Conservation (phyloP, 2,888 invertebrate genomes). For the Pheosia gnoma region DNA sequence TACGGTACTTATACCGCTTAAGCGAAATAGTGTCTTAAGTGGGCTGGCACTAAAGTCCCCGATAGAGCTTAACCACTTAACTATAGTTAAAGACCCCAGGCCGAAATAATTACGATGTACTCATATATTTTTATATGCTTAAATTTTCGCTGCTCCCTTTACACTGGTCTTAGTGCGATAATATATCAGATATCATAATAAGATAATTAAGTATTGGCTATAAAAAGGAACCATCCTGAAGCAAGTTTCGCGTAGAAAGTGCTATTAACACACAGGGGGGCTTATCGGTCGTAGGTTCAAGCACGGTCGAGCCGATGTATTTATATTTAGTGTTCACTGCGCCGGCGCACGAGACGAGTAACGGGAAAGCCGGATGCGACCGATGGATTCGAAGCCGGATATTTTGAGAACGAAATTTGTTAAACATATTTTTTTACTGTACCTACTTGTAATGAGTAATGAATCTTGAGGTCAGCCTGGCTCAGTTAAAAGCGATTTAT, state of each 20-base stretch:
- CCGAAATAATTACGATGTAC: too few species aligned
- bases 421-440: not conserved
- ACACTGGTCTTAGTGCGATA: too few species aligned
- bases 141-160: too few species aligned
- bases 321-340: constrained; percentile 54
- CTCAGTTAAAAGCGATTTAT: not conserved
- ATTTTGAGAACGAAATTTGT: constrained; percentile 20
- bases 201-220: too few species aligned
- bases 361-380: constrained; percentile 59
- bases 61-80: too few species aligned
- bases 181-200: too few species aligned
- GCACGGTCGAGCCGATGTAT: constrained; percentile 47
- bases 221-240: too few species aligned
- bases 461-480: not conserved
- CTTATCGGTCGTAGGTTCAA: constrained; percentile 46
- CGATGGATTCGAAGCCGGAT: constrained; percentile 17
- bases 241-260: constrained; percentile 10
- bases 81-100: too few species aligned
- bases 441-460: not conserved
- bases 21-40: too few species aligned
- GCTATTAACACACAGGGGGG: constrained; percentile 19
- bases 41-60: too few species aligned
- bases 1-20: too few species aligned
- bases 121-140: too few species aligned
- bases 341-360: constrained; percentile 37